Evolutionary conservation across 2,888 invertebrate species (phyloP), one percentile per base, ranked within the genome.

Genomic region (Apamea anceps): DNA sequence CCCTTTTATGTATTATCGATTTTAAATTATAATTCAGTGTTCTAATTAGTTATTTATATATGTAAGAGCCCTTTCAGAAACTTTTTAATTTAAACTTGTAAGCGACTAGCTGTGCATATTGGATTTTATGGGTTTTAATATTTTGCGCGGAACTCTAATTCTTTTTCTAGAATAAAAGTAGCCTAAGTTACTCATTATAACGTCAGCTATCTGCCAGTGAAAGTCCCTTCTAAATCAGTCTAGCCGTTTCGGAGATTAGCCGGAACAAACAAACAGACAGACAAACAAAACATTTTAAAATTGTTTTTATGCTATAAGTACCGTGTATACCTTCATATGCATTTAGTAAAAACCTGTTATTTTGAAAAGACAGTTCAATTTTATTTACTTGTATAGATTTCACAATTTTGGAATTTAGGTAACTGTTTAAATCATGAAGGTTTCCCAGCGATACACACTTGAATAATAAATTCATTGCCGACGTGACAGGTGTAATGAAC

Each of bases 401-500:
- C 13, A 51, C 18, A 75, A 54, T 84, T 48, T 78, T 60, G 13
- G 1, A 82, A 25, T 60, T 54, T 51, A 32, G 32, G 48, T 45
- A 32, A 70, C n/a, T 54, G 42, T 77, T 57, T 62, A 54, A 57
- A 51, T 68, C 10, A 42, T 42, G 48, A 28, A 25, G 32, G n/a
- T 37, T 79, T 76, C 60, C 48, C 70, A 78, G 48, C 18, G 70
- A 72, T 42, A 60, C 66, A 75, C 28, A 76, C 54, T 77, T 72
- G 21, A 37, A 57, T 75, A 70, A 78, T 78, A 57, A 78, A 83
- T 78, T 79, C n/a, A 76, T 76, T 75, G 79, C 21, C 57, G 72
- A 82, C 80, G 71, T 80, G 87, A 82, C 90, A 90, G 89, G 90
- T 90, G 89, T 87, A 75, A 85, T 75, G 81, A 75, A 68, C 79